Percentiles rank a stretch among this genome's conserved stretches.
Conservation (phyloP, 2,888 invertebrate genomes). For the Mimas tiliae region DNA sequence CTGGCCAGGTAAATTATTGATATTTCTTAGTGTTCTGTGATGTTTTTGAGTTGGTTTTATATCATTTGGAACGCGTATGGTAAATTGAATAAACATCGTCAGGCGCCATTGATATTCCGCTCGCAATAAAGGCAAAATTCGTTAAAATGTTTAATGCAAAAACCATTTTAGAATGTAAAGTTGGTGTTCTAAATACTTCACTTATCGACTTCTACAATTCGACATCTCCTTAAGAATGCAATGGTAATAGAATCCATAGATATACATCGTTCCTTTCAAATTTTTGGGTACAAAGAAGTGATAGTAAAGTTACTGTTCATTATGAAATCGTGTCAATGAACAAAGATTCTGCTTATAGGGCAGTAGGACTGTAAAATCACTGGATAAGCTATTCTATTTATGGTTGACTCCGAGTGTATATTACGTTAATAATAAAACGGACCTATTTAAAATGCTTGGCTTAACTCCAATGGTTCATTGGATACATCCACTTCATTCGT, state of each 20-base stretch:
- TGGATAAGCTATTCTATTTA: neutral
- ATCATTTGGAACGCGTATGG: too few relatives aligned
- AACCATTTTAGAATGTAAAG: too few relatives aligned
- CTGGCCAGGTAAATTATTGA: too few relatives aligned
- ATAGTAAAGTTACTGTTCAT: neutral
- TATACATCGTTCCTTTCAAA: neutral
- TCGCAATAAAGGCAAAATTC: too few relatives aligned
- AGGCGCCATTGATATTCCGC: too few relatives aligned
- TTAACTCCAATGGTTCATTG: constrained; percentile 35
- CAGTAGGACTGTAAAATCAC: neutral
- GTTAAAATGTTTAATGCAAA: too few relatives aligned
- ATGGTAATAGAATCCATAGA: neutral
- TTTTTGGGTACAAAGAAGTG: neutral
- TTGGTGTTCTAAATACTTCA: too few relatives aligned
- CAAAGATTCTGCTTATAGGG: neutral
- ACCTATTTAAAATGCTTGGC: constrained; percentile 35
- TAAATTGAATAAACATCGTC: too few relatives aligned
- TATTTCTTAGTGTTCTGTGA: too few relatives aligned
- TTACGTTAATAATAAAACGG: neutral
- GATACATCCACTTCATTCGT: constrained; percentile 36
- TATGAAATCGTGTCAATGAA: neutral
- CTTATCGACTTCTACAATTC: too few relatives aligned
- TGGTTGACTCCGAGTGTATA: neutral
- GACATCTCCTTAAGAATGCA: too few relatives aligned
- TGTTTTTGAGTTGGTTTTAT: too few relatives aligned